Percentiles rank a stretch among this genome's conserved stretches.
These are phyloP conservation scores for Ramphastos sulfuratus DNA, from an alignment of 2,113 vertebrate species.

Conservation along the genomic window DNA sequence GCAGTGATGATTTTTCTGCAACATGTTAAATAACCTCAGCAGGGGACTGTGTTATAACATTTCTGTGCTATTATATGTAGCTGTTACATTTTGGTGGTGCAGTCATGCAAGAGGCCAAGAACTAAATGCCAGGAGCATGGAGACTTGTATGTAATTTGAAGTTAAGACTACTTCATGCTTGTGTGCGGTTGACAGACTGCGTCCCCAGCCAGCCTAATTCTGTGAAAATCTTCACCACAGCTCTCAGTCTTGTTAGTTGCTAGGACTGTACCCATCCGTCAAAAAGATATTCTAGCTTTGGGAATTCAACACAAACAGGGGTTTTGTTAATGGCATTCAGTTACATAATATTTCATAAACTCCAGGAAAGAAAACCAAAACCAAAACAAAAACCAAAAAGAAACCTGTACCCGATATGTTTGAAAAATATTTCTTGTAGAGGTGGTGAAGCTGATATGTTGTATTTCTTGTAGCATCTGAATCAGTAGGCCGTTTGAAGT, in stretches of 20 bases:
- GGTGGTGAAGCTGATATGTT: not conserved
- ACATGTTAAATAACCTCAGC: not conserved
- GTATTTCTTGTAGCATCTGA: not conserved
- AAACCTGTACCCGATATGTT: not conserved
- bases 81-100: not conserved
- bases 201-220: not conserved
- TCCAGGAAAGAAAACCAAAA: not conserved
- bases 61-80: not conserved
- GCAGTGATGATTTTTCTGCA: not conserved
- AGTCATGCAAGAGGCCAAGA: not conserved
- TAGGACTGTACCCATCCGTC: not conserved
- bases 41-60: not conserved
- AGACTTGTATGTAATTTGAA: not conserved
- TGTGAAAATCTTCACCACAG: not conserved
- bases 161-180: not conserved
- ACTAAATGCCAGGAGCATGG: not conserved
- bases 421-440: not conserved
- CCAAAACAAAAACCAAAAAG: not conserved
- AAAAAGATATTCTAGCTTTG: not conserved
- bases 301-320: not conserved
- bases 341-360: not conserved
- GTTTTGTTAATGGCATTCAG: not conserved
- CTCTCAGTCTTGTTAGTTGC: fast-evolving
- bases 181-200: fast-evolving
- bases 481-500: not conserved